A percentile compares a stretch with the other conserved stretches of the same genome.
phyloP scores from a whole-genome alignment of 2,888 invertebrate genomes.

The Dastarcus helophoroides region DNA sequence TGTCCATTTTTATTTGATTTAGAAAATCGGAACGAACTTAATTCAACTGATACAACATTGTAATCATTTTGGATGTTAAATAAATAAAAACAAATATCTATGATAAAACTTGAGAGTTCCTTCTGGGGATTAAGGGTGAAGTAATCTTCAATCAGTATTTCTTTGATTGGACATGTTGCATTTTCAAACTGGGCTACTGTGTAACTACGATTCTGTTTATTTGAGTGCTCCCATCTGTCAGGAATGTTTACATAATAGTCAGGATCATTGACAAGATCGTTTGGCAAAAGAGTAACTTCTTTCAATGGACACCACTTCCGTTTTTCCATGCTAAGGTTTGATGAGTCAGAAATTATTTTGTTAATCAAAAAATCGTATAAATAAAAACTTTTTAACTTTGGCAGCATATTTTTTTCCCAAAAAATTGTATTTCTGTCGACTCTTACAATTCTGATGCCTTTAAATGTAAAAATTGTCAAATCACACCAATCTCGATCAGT shows the following conservation, averaged over 20 bases:
- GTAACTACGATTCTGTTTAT: too few relatives aligned
- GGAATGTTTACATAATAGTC: constrained; percentile 1
- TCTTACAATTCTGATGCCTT: constrained; percentile 2
- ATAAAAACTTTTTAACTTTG: constrained; percentile 3
- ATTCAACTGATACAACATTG: too few relatives aligned
- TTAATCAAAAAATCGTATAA: neutral
- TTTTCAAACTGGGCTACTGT: neutral
- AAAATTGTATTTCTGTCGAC: neutral
- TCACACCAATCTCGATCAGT: constrained; percentile 3
- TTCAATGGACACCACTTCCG: neutral
- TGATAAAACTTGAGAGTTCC: too few relatives aligned
- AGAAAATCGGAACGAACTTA: too few relatives aligned
- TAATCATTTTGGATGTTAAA: neutral
- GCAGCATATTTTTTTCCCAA: constrained; percentile 2
- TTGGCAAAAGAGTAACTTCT: constrained; percentile 1
- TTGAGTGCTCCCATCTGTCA: constrained; percentile 2
- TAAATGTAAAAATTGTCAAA: constrained; percentile 1
- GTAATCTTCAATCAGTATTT: constrained; percentile 1
- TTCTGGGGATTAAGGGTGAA: neutral
- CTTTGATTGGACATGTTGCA: neutral
- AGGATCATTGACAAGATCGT: constrained; percentile 1
- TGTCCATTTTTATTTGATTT: too few relatives aligned
- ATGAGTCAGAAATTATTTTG: too few relatives aligned
- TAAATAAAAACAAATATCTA: constrained; percentile 1
- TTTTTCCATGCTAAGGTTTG: neutral